phyloP scores from a whole-genome alignment of 2,797 vertebrate species.

The Sebastes iracundus region DNA sequence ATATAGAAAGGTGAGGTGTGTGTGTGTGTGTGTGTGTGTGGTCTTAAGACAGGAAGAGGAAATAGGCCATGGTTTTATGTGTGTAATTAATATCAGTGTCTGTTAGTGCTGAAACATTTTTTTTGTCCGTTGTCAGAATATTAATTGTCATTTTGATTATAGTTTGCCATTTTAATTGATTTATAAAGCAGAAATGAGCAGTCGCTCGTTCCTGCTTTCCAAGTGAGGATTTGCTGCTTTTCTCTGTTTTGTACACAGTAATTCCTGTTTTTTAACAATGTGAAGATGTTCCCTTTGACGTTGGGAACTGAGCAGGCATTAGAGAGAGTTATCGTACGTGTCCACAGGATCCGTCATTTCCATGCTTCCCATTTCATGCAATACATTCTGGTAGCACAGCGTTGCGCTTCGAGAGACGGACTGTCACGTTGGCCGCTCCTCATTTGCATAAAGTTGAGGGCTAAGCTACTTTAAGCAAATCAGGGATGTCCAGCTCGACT shows the following conservation, averaged over 20 bases:
- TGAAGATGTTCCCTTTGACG: neutral
- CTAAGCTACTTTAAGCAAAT: neutral
- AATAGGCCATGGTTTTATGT: neutral
- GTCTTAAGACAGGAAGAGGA: neutral
- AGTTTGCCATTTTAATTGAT: neutral
- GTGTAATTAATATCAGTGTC: neutral
- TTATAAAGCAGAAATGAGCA: neutral
- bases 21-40: neutral
- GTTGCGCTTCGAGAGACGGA: neutral
- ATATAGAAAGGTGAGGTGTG: neutral
- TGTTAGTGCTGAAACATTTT: neutral
- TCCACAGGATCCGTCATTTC: neutral
- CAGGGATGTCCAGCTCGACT: neutral
- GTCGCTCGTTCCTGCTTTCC: neutral
- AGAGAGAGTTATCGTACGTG: neutral
- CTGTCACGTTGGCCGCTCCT: neutral
- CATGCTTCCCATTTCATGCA: neutral
- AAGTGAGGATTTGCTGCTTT: neutral
- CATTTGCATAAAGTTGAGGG: neutral
- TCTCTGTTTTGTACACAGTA: neutral
- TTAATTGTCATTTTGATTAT: neutral
- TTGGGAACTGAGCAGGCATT: neutral
- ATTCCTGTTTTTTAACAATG: neutral
- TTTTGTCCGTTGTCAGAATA: neutral
- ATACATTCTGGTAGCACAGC: neutral